These are phyloP conservation scores for Rotaria sp. DNA, from an alignment of 2,888 invertebrate species.

Conservation along the genomic window DNA sequence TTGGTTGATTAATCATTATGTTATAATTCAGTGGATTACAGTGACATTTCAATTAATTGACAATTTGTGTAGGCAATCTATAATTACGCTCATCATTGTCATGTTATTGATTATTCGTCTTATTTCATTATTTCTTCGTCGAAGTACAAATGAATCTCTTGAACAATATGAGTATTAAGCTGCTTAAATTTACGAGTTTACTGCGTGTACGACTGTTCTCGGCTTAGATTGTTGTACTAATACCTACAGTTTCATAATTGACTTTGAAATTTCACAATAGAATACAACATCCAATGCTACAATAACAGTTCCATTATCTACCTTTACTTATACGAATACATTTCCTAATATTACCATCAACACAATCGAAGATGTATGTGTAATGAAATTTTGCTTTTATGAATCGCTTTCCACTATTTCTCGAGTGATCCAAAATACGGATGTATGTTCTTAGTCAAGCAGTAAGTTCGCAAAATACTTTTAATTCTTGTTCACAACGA, in stretches of 20 bases:
- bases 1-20: no score
- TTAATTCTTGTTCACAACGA: neutral
- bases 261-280: neutral
- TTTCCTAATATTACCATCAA: no score
- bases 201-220: neutral
- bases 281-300: neutral
- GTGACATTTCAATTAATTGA: no score
- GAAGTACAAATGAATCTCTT: neutral
- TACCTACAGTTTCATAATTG: neutral
- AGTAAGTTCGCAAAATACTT: neutral
- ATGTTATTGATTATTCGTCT: neutral
- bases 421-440: neutral
- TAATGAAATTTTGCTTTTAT: no score
- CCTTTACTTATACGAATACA: no score
- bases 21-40: no score
- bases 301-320: neutral
- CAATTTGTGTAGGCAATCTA: no score
- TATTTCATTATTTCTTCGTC: neutral
- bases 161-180: neutral
- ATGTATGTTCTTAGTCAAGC: constrained; percentile 6
- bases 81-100: no score
- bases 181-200: neutral
- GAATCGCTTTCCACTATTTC: neutral
- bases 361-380: neutral
- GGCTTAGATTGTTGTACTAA: neutral